Evolutionary conservation across 2,797 vertebrate species (phyloP).

Genomic region (Molossus alvarezi): DNA sequence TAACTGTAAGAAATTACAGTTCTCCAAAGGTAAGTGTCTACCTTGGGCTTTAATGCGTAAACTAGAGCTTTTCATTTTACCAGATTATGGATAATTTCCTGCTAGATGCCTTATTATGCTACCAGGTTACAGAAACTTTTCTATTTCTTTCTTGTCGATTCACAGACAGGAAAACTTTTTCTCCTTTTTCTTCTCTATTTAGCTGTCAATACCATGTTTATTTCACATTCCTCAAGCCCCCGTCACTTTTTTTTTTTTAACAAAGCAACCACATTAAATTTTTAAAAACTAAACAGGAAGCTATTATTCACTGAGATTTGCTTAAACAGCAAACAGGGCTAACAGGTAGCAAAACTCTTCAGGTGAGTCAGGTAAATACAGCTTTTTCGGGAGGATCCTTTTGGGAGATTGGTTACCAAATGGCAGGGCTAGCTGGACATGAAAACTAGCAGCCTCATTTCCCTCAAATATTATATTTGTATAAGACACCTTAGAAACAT

Average conservation of each 20-base stretch:
- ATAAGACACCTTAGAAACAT: conserved; percentile 11
- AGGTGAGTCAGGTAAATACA: conserved; percentile 16
- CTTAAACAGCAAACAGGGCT: neutral
- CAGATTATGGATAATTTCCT: conserved; percentile 29
- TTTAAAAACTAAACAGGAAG: neutral
- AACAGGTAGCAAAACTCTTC: neutral
- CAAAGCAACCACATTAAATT: neutral
- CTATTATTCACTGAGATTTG: neutral
- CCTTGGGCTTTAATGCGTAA: neutral
- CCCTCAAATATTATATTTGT: conserved; percentile 17
- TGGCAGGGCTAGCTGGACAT: neutral
- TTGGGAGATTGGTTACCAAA: neutral
- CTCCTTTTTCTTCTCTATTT: conserved; percentile 10
- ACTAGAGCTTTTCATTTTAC: conserved; percentile 44
- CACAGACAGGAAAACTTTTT: neutral
- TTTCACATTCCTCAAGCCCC: neutral
- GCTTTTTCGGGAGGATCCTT: neutral
- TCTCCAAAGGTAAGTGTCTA: neutral
- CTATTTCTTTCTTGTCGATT: conserved; percentile 33
- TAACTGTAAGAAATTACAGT: conserved; percentile 22
- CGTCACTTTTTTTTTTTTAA: neutral
- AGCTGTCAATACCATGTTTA: neutral
- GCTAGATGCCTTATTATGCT: neutral
- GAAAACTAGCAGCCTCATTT: neutral
- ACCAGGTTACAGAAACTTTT: neutral